phyloP scores from a whole-genome alignment of 2,888 invertebrate genomes.

The Suillia variegata region DNA sequence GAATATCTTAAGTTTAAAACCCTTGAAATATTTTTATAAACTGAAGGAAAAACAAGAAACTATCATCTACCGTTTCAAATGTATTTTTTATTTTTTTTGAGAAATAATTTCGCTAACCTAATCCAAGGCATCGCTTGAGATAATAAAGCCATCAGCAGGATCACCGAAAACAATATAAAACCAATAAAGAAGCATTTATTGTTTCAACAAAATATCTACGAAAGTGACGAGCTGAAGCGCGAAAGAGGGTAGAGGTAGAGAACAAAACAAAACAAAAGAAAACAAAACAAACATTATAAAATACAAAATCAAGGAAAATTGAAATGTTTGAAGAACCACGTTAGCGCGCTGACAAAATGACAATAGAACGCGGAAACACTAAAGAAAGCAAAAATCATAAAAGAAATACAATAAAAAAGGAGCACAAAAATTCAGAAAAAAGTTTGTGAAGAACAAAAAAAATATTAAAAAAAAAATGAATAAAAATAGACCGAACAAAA shows the following conservation, averaged over 20 bases:
- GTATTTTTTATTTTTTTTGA: no score
- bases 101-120: no score
- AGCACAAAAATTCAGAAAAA: slow-evolving; percentile 8
- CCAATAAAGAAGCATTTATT: slow-evolving; percentile 25
- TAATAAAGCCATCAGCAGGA: slow-evolving; percentile 23
- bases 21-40: no score
- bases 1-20: no score
- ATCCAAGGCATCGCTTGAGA: slow-evolving; percentile 15
- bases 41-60: no score
- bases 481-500: slow-evolving; percentile 1
- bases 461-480: slow-evolving; percentile 1
- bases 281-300: no score
- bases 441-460: slow-evolving; percentile 11
- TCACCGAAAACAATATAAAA: slow-evolving; percentile 21
- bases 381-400: slow-evolving; percentile 5
- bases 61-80: no score
- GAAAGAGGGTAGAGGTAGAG: neutral
- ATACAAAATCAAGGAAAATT: neutral
- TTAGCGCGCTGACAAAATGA: neutral
- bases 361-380: slow-evolving; percentile 1
- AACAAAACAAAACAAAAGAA: no score
- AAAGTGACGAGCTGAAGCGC: no score
- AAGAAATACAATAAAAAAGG: neutral
- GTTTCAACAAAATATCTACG: slow-evolving; percentile 18
- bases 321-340: neutral